Percentiles rank a stretch among this genome's conserved stretches.
Evolutionary conservation across 1,140 invertebrate genomes (phyloP).

Genomic region (Tyrophagus putrescentiae): DNA sequence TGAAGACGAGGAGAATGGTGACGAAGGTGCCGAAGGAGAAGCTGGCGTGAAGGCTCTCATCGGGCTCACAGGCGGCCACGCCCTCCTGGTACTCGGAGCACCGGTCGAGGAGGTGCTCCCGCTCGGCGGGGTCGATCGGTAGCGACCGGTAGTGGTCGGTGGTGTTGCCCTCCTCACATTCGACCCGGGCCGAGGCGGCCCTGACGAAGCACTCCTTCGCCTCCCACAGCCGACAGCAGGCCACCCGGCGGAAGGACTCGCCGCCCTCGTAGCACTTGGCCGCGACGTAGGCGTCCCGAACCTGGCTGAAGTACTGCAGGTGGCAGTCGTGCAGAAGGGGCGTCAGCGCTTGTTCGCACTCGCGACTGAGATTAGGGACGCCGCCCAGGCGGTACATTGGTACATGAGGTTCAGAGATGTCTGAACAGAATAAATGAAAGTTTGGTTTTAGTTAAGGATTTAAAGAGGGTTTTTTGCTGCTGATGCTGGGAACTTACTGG

Average conservation of each 20-base stretch:
- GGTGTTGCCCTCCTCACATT: background rate
- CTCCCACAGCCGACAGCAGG: background rate
- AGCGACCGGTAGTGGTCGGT: background rate
- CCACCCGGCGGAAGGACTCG: background rate
- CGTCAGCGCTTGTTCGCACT: constrained; percentile 3
- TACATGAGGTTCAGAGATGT: background rate
- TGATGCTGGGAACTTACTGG: background rate
- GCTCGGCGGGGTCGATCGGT: background rate
- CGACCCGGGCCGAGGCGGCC: background rate
- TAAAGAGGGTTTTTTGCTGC: background rate
- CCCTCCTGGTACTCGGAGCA: constrained; percentile 4
- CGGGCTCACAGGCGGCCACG: background rate
- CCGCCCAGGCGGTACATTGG: background rate
- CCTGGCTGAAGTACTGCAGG: background rate
- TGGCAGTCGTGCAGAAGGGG: background rate
- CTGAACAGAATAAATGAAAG: background rate
- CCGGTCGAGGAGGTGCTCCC: background rate
- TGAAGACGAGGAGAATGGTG: background rate
- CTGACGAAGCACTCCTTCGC: constrained; percentile 6
- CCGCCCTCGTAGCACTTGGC: background rate
- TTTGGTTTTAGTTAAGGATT: background rate
- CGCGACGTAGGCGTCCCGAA: background rate
- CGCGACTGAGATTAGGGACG: background rate
- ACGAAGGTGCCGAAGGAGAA: constrained; percentile 6
- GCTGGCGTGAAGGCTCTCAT: background rate